Conservation (phyloP, 2,113 vertebrate species). For the Mastomys natalensis region DNA sequence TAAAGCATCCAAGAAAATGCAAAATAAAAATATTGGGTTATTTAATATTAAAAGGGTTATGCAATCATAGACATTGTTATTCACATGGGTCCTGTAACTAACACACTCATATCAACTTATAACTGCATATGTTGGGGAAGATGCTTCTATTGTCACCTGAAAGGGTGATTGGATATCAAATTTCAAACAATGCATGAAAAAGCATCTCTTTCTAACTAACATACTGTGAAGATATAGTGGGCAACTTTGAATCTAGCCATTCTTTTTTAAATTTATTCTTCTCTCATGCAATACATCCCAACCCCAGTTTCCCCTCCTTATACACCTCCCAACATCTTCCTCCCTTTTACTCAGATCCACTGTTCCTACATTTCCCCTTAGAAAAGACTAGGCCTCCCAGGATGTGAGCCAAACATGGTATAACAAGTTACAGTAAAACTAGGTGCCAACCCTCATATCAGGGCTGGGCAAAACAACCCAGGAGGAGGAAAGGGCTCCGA, state of each 20-base stretch:
- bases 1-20: not conserved
- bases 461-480: too few relatives aligned
- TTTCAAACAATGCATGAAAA: not conserved
- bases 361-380: not conserved
- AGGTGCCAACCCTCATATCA: not conserved
- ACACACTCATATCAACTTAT: not conserved
- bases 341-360: not conserved
- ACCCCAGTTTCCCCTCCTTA: not conserved
- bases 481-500: not conserved
- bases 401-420: not conserved
- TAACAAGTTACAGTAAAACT: not conserved
- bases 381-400: not conserved
- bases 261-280: not conserved
- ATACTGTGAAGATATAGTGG: not conserved
- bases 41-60: not conserved
- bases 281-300: not conserved
- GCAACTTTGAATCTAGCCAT: constrained; percentile 13
- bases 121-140: not conserved
- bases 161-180: not conserved
- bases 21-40: not conserved
- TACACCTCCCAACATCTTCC: not conserved
- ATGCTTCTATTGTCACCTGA: not conserved
- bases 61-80: not conserved
- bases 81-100: not conserved
- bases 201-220: not conserved